A percentile compares a stretch with the other conserved stretches of the same genome.
phyloP scores from a whole-genome alignment of 2,888 invertebrate species.

The Erebia ligea region DNA sequence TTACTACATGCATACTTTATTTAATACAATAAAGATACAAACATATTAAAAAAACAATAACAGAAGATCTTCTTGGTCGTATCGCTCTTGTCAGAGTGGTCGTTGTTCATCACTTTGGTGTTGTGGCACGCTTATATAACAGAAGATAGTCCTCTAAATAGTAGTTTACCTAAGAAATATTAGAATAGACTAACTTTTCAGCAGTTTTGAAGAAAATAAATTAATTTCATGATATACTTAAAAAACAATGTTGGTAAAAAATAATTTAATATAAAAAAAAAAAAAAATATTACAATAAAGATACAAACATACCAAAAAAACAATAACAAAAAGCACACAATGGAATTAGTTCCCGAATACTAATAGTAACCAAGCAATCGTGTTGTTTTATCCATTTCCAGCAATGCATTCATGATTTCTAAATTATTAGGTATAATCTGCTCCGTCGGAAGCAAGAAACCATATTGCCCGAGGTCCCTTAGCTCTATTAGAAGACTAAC shows the following conservation, averaged over 20 bases:
- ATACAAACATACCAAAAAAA: conserved; percentile 45
- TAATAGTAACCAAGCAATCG: conserved; percentile 56
- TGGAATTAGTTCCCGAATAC: conserved; percentile 40
- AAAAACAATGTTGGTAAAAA: not conserved
- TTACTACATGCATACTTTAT: not conserved
- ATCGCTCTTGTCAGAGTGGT: no score
- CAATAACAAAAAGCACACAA: conserved; percentile 43
- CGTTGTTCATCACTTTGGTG: no score
- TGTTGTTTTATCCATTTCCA: conserved; percentile 69
- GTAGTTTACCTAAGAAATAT: no score
- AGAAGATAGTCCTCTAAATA: not conserved
- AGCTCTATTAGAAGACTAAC: conserved; percentile 84
- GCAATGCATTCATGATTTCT: conserved; percentile 84
- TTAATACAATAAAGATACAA: conserved; percentile 37
- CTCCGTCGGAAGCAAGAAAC: conserved; percentile 81
- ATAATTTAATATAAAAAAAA: conserved; percentile 13
- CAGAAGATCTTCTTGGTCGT: no score
- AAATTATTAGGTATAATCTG: conserved; percentile 81
- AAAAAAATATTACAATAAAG: conserved; percentile 33
- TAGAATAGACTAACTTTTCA: no score
- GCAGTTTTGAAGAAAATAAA: no score
- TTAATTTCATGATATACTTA: not conserved
- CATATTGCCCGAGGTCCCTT: conserved; percentile 81
- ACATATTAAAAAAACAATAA: conserved; percentile 45
- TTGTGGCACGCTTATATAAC: no score